phyloP scores from a whole-genome alignment of 2,888 invertebrate genomes.

The Seira musarum region DNA sequence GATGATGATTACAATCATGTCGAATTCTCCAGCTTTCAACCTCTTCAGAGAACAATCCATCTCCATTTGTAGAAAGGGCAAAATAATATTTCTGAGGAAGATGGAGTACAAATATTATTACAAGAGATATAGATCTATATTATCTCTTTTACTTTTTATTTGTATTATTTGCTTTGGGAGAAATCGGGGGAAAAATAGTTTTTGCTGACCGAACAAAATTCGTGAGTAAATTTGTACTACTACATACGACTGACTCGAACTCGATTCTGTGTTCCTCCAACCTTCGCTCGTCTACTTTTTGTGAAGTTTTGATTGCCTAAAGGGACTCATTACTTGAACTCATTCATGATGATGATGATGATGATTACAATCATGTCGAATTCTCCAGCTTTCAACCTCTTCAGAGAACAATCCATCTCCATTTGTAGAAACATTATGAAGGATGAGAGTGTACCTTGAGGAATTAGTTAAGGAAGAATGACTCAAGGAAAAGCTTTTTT shows the following conservation, averaged over 20 bases:
- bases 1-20: slow-evolving; percentile 25
- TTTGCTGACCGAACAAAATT: slow-evolving; percentile 33
- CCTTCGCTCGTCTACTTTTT: no score
- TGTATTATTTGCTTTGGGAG: slow-evolving; percentile 38
- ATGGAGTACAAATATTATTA: background rate
- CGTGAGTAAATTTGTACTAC: no score
- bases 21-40: background rate
- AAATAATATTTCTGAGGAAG: background rate
- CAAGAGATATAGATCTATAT: slow-evolving; percentile 23
- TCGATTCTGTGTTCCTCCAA: no score
- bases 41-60: no score
- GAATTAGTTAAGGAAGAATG: no score
- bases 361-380: slow-evolving; percentile 19
- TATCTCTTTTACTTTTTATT: slow-evolving; percentile 20
- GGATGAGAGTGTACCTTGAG: no score
- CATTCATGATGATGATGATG: slow-evolving; percentile 12
- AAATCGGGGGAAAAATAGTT: slow-evolving; percentile 27
- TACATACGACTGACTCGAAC: no score
- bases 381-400: background rate
- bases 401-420: no score
- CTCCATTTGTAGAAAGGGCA: background rate
- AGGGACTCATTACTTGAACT: slow-evolving; percentile 55
- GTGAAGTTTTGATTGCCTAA: slow-evolving; percentile 37
- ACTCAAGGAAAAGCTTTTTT: no score
- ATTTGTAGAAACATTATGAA: no score